These are phyloP conservation scores for Neoscelio sp. DNA, from an alignment of 2,888 invertebrate genomes.

Conservation along the genomic window DNA sequence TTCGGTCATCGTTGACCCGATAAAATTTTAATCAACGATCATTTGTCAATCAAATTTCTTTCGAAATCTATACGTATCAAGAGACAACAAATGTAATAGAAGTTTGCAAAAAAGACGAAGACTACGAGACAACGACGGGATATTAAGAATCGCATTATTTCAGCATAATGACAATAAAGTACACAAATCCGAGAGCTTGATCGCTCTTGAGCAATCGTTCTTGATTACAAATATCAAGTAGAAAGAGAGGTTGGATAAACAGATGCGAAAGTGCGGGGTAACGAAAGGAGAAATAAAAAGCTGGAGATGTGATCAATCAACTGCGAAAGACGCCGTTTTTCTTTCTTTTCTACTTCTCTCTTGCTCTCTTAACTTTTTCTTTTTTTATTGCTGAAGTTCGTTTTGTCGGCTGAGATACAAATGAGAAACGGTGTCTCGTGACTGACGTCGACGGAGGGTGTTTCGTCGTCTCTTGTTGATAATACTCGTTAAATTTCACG, in stretches of 20 bases:
- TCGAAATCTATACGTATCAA: not conserved
- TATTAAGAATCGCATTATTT: conserved; percentile 39
- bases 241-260: conserved; percentile 32
- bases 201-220: conserved; percentile 50
- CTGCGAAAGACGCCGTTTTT: conserved; percentile 53
- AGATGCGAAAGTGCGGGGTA: conserved; percentile 18
- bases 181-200: conserved; percentile 43
- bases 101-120: no score
- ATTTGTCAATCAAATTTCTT: conserved; percentile 17
- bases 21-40: conserved; percentile 26
- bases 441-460: conserved; percentile 36
- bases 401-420: conserved; percentile 51
- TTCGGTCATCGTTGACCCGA: conserved; percentile 18
- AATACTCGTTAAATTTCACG: conserved; percentile 45
- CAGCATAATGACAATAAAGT: conserved; percentile 40
- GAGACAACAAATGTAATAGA: no score
- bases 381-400: conserved; percentile 18
- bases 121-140: conserved; percentile 7
- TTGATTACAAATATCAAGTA: conserved; percentile 53
- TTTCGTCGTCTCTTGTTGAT: conserved; percentile 37
- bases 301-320: conserved; percentile 59
- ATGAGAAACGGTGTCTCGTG: conserved; percentile 47
- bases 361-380: not conserved
- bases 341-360: conserved; percentile 28
- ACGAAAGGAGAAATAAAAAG: conserved; percentile 28